Percentiles rank a stretch among this genome's conserved stretches.
These are phyloP conservation scores for Microcaecilia unicolor DNA, from an alignment of 2,797 vertebrate genomes.

Conservation along the genomic window DNA sequence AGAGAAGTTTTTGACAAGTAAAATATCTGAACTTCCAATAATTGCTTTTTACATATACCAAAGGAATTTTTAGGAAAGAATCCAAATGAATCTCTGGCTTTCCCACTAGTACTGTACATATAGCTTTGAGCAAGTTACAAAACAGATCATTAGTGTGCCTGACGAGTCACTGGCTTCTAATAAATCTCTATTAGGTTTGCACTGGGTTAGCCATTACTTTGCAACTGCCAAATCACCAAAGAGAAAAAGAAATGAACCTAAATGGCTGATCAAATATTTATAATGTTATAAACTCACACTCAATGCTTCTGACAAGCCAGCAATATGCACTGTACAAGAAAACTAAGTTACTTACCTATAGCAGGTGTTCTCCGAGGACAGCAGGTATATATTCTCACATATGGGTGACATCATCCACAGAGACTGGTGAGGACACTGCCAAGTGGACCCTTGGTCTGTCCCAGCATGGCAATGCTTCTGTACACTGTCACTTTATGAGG, in stretches of 20 bases:
- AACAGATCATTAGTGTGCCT: not conserved
- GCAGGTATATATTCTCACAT: no score
- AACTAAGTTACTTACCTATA: no score
- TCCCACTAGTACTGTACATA: not conserved
- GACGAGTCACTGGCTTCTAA: not conserved
- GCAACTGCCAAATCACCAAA: not conserved
- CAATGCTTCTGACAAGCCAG: no score
- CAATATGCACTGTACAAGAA: no score
- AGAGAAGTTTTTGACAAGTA: slow-evolving; percentile 5
- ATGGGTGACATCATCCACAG: no score
- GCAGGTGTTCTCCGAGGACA: no score
- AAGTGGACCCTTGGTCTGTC: no score
- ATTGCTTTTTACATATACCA: not conserved
- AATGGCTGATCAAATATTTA: not conserved
- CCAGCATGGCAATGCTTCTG: no score
- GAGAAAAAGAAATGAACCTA: not conserved
- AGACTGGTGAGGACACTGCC: no score
- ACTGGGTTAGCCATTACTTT: not conserved
- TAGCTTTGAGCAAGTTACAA: not conserved
- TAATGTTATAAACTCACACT: not conserved
- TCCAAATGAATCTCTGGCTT: not conserved
- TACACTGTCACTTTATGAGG: no score
- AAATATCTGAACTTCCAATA: not conserved
- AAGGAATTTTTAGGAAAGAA: slow-evolving; percentile 6
- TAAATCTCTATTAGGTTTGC: not conserved